Conservation (phyloP, 2,888 invertebrate species). For the Caenorhabditis sp. region DNA sequence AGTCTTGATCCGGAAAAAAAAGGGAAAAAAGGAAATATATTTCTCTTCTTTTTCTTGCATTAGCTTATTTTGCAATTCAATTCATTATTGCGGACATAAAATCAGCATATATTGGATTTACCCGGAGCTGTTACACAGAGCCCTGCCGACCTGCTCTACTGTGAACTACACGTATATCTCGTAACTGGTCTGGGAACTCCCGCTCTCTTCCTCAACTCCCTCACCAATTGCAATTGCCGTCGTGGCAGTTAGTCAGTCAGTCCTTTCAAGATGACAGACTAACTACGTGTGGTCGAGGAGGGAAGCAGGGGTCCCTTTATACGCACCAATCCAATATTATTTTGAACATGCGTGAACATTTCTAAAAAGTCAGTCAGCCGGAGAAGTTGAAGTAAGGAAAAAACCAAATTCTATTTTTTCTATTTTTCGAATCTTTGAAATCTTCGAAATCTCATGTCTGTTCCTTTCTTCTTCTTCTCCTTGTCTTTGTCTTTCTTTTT, state of each 20-base stretch:
- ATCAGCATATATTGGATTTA: constrained; percentile 65
- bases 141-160: neutral
- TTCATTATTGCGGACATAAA: constrained; percentile 63
- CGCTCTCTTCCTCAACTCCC: neutral
- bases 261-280: constrained; percentile 22
- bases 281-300: too few relatives aligned
- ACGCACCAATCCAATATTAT: constrained; percentile 44
- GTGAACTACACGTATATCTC: constrained; percentile 49
- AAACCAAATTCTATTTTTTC: constrained; percentile 58
- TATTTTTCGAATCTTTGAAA: too few relatives aligned
- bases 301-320: neutral
- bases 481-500: neutral
- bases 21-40: constrained; percentile 47
- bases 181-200: constrained; percentile 17
- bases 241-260: neutral
- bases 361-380: constrained; percentile 56
- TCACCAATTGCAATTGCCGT: constrained; percentile 17
- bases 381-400: constrained; percentile 23
- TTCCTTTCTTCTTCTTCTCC: constrained; percentile 10
- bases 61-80: constrained; percentile 68
- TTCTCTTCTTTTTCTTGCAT: constrained; percentile 49
- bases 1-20: constrained; percentile 31
- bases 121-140: constrained; percentile 30
- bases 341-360: constrained; percentile 46
- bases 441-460: constrained; percentile 20